Conservation (phyloP, 2,113 vertebrate genomes). For the Nyctereutes procyonoides region DNA sequence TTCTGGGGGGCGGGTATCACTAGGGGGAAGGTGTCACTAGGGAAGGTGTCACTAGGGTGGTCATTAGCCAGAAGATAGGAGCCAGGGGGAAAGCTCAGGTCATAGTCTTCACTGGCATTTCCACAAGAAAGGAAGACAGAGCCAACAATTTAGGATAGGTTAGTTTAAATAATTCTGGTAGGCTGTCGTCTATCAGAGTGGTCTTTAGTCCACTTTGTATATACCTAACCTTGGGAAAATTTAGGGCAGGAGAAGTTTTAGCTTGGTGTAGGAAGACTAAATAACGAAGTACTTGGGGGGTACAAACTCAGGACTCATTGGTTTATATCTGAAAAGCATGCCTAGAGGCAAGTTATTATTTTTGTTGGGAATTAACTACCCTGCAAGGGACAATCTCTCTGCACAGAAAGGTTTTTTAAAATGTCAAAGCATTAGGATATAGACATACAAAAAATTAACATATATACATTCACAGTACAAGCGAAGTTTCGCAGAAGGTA, state of each 20-base stretch:
- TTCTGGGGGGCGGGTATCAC: too few species aligned
- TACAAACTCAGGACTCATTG: background rate
- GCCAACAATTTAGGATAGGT: background rate
- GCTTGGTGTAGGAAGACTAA: background rate
- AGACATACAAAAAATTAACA: background rate
- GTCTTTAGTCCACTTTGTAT: background rate
- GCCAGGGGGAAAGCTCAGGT: background rate
- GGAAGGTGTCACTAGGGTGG: too few species aligned
- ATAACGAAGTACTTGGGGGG: background rate
- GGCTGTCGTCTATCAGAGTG: background rate
- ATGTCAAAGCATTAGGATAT: background rate
- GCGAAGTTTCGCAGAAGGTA: background rate
- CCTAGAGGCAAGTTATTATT: background rate
- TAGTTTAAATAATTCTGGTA: background rate
- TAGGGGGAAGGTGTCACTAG: too few species aligned
- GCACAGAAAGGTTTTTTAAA: background rate
- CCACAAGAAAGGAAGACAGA: background rate
- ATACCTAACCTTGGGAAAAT: background rate
- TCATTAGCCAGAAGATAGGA: background rate
- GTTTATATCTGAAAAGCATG: background rate
- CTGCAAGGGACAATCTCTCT: background rate
- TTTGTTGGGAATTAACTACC: background rate
- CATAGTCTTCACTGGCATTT: background rate
- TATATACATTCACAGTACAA: background rate
- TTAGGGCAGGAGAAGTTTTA: background rate